Percentiles rank a stretch among this genome's conserved stretches.
These are phyloP conservation scores for Ophion costatus DNA, from an alignment of 2,888 invertebrate species.

Conservation along the genomic window DNA sequence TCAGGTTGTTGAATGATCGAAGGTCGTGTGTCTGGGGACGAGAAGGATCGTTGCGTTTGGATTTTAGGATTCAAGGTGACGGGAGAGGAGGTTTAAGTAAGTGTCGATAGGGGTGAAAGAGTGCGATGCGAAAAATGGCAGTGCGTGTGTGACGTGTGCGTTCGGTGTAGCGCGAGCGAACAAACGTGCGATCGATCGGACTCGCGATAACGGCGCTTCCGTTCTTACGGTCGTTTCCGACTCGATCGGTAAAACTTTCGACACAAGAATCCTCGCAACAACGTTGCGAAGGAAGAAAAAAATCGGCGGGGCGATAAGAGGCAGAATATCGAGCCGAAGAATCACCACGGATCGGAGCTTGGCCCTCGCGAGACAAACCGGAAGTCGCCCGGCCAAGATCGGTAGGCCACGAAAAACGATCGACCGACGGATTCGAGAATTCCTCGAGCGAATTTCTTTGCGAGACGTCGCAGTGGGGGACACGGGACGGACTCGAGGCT, in stretches of 20 bases:
- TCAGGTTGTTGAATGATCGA: slow-evolving; percentile 82
- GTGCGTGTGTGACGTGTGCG: not conserved
- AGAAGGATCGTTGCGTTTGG: slow-evolving; percentile 81
- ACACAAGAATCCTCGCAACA: not conserved
- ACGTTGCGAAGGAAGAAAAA: too few relatives aligned
- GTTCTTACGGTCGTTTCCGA: not conserved
- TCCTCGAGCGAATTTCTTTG: slow-evolving; percentile 19
- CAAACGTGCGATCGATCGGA: not conserved
- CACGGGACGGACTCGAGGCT: not conserved
- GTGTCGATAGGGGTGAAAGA: slow-evolving; percentile 48
- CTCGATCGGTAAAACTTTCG: slow-evolving; percentile 11
- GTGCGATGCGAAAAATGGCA: slow-evolving; percentile 43
- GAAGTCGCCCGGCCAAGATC: too few relatives aligned
- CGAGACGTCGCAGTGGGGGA: not conserved
- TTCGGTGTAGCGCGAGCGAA: not conserved
- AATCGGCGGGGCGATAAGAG: too few relatives aligned
- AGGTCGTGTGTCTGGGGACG: slow-evolving; percentile 82
- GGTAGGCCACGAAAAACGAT: too few relatives aligned
- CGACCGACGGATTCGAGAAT: not conserved
- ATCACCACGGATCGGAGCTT: slow-evolving; percentile 5
- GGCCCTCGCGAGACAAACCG: too few relatives aligned
- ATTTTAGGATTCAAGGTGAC: slow-evolving; percentile 70
- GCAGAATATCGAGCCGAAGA: not conserved
- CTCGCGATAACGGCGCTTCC: not conserved
- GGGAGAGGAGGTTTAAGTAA: slow-evolving; percentile 60